Percentiles rank a stretch among this genome's conserved stretches.
These are phyloP conservation scores for Caligus rogercresseyi DNA, from an alignment of 1,140 invertebrate species.

Conservation along the genomic window DNA sequence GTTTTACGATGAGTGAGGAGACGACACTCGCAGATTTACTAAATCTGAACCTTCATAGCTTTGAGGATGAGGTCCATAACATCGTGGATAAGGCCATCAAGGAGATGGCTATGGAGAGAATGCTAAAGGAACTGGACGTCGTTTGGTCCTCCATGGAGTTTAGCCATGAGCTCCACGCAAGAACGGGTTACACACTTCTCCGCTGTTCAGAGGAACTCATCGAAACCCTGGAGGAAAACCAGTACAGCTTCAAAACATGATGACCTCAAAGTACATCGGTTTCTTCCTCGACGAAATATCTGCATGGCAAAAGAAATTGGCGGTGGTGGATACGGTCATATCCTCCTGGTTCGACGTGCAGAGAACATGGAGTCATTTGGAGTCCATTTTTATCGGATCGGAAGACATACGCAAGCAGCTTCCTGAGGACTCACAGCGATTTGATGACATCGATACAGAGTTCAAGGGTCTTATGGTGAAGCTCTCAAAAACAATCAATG, in stretches of 20 bases:
- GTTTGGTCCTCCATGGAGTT: conserved; percentile 87
- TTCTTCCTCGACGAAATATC: conserved; percentile 87
- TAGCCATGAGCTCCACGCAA: conserved; percentile 63
- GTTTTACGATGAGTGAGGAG: conserved; percentile 71
- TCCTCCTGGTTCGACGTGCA: conserved; percentile 90
- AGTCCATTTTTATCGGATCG: conserved; percentile 93
- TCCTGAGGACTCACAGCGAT: conserved; percentile 76
- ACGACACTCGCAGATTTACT: conserved; percentile 79
- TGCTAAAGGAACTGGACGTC: conserved; percentile 58
- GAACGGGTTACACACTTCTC: conserved; percentile 62
- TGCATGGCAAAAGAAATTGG: conserved; percentile 79
- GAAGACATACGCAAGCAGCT: conserved; percentile 88
- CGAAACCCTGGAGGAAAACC: conserved; percentile 91
- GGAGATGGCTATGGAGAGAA: conserved; percentile 94
- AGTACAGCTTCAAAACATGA: conserved; percentile 79
- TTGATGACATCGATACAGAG: conserved; percentile 72
- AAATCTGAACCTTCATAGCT: conserved; percentile 75
- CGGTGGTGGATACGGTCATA: conserved; percentile 58
- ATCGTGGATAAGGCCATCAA: conserved; percentile 94
- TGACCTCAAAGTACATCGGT: conserved; percentile 90
- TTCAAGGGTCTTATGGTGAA: conserved; percentile 47
- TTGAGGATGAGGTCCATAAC: conserved; percentile 87
- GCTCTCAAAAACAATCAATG: conserved; percentile 45
- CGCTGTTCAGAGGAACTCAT: conserved; percentile 84
- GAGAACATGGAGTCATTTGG: conserved; percentile 85